Conservation (phyloP, 2,888 invertebrate species). For the Panzeria rudis region DNA sequence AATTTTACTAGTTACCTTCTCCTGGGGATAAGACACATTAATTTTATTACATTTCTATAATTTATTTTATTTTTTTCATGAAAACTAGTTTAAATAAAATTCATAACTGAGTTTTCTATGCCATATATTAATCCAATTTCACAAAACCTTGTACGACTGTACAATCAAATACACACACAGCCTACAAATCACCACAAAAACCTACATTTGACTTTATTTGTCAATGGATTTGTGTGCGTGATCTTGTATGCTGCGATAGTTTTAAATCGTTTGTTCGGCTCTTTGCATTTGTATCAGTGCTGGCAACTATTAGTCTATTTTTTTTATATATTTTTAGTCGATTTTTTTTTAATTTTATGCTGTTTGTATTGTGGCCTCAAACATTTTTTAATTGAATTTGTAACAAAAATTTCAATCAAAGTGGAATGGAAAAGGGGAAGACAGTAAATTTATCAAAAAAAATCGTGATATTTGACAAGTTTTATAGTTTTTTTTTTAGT, state of each 20-base stretch:
- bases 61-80: too few relatives aligned
- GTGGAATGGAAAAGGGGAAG: background rate
- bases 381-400: constrained; percentile 49
- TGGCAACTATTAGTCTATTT: constrained; percentile 2
- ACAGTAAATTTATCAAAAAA: background rate
- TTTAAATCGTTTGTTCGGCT: background rate
- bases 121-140: too few relatives aligned
- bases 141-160: background rate
- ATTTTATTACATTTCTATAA: too few relatives aligned
- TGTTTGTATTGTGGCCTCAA: constrained; percentile 40
- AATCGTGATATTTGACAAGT: background rate
- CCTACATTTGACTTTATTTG: background rate
- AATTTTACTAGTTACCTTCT: too few relatives aligned
- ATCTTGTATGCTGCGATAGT: background rate
- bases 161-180: background rate
- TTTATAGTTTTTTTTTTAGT: background rate
- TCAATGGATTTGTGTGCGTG: background rate
- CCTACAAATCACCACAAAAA: background rate
- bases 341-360: background rate
- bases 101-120: too few relatives aligned
- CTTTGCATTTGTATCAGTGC: background rate
- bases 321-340: background rate
- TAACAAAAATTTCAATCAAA: constrained; percentile 43
- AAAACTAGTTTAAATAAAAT: too few relatives aligned
- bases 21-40: too few relatives aligned